Evolutionary conservation across 2,888 invertebrate genomes (phyloP).

Genomic region (Anaspis maculata): DNA sequence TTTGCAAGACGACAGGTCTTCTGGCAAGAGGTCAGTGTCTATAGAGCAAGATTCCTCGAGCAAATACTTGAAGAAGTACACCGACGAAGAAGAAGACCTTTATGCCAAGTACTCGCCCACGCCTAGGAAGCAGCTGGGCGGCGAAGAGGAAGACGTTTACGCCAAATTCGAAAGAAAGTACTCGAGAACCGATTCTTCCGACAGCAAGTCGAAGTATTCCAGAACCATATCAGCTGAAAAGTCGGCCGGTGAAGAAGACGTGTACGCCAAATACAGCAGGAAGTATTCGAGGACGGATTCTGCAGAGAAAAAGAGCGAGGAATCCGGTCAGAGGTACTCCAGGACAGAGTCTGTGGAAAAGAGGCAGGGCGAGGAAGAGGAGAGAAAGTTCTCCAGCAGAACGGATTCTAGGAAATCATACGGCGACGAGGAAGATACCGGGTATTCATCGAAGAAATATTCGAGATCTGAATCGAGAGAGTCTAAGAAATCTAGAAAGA

Average conservation of each 20-base stretch:
- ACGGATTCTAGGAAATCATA: too few species aligned
- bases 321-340: constrained; percentile 17
- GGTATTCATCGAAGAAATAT: neutral
- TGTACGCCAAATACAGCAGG: constrained; percentile 27
- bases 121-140: constrained; percentile 19
- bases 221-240: constrained; percentile 17
- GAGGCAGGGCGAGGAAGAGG: constrained; percentile 10
- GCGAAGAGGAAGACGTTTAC: constrained; percentile 29
- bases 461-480: neutral
- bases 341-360: constrained; percentile 18
- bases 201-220: constrained; percentile 16
- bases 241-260: constrained; percentile 26
- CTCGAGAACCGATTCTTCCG: constrained; percentile 23
- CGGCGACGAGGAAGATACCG: constrained; percentile 1
- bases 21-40: constrained; percentile 15
- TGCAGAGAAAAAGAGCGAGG: constrained; percentile 20
- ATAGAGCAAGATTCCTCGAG: constrained; percentile 19
- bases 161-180: constrained; percentile 31
- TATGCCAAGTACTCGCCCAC: constrained; percentile 22
- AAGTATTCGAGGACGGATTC: constrained; percentile 25
- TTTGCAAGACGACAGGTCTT: neutral
- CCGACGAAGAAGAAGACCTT: constrained; percentile 25
- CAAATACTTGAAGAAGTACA: constrained; percentile 18
- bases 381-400: neutral
- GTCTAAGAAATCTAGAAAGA: too few species aligned